These are phyloP conservation scores for Halictus rubicundus DNA, from an alignment of 1,140 invertebrate species.

Conservation along the genomic window DNA sequence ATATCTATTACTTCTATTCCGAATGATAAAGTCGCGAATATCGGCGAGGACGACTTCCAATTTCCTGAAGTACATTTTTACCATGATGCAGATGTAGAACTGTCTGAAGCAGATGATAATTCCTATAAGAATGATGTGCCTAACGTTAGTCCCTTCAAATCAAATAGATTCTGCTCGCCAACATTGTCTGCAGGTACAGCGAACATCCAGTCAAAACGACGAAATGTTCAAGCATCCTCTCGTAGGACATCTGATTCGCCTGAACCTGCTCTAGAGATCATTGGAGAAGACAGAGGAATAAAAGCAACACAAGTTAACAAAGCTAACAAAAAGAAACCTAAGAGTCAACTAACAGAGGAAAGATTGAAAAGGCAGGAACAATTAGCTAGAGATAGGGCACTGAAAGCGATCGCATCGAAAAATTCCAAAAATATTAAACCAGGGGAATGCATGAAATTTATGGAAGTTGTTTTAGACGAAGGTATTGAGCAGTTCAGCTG, in stretches of 20 bases:
- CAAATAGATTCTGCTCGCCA: background rate
- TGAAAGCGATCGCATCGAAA: slow-evolving; percentile 66
- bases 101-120: background rate
- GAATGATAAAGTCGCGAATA: background rate
- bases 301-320: background rate
- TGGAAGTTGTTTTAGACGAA: slow-evolving; percentile 78
- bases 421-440: slow-evolving; percentile 77
- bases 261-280: background rate
- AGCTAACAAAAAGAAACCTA: slow-evolving; percentile 32
- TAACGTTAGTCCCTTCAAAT: background rate
- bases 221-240: background rate
- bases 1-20: slow-evolving; percentile 29
- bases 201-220: background rate
- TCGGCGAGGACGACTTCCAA: slow-evolving; percentile 43
- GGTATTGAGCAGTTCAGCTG: slow-evolving; percentile 69
- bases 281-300: background rate
- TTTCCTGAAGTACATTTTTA: slow-evolving; percentile 62
- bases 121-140: background rate
- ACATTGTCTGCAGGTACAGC: background rate
- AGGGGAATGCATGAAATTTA: slow-evolving; percentile 82
- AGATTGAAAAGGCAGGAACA: slow-evolving; percentile 66
- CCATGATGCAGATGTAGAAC: slow-evolving; percentile 5
- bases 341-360: slow-evolving; percentile 49
- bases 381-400: slow-evolving; percentile 71
- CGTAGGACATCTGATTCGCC: background rate